Conservation (phyloP, 37 sponge, comb jelly and placozoan species). For the Crambe crambe region DNA sequence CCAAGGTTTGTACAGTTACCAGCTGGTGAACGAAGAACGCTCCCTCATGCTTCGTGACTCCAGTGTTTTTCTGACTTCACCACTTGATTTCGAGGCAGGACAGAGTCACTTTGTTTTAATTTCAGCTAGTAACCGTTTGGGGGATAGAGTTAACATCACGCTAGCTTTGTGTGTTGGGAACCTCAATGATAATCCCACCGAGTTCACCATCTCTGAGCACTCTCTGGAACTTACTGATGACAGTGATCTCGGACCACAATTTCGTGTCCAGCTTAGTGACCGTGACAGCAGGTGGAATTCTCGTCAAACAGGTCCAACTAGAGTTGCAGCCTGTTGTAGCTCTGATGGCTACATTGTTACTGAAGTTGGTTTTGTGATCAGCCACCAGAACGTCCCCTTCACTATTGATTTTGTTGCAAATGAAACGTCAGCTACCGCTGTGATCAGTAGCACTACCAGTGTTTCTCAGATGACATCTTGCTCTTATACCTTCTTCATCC, state of each 20-base stretch:
- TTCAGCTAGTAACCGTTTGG: conserved; percentile 32
- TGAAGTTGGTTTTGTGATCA: conserved; percentile 7
- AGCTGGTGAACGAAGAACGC: not conserved
- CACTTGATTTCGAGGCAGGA: conserved; percentile 51
- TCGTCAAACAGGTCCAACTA: not conserved
- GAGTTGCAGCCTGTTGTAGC: not conserved
- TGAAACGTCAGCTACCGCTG: conserved; percentile 6
- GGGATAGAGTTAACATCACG: not conserved
- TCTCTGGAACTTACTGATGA: conserved; percentile 17
- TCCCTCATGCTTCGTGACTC: not conserved
- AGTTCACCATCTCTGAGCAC: conserved; percentile 19
- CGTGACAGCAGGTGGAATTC: conserved; percentile 10
- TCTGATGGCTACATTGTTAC: not conserved
- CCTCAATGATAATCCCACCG: conserved; percentile 68
- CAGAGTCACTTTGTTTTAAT: conserved; percentile 6
- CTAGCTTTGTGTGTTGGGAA: conserved; percentile 58
- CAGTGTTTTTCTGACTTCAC: not conserved
- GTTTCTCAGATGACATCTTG: conserved; percentile 25
- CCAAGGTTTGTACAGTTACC: conserved; percentile 33
- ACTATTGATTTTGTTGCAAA: not conserved
- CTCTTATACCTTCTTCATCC: conserved; percentile 12
- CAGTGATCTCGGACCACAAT: conserved; percentile 18
- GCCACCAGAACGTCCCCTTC: conserved; percentile 28
- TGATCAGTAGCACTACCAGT: conserved; percentile 8
- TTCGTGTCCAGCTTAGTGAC: conserved; percentile 18